Conservation (phyloP, 2,888 invertebrate species). For the Hypercompe scribonia region DNA sequence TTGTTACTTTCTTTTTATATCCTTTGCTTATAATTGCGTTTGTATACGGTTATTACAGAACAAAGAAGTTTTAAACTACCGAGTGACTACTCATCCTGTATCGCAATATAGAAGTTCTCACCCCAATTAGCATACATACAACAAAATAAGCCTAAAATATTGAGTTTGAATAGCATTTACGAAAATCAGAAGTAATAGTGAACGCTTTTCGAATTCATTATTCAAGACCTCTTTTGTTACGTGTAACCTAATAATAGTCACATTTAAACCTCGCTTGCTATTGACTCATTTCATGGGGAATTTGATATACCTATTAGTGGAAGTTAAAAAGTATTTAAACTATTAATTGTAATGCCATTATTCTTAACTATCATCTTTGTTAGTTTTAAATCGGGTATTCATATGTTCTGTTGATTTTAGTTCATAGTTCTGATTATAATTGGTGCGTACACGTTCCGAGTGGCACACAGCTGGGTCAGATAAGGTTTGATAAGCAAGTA, state of each 20-base stretch:
- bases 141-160: too few relatives aligned
- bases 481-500: slow-evolving; percentile 17
- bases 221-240: slow-evolving; percentile 59
- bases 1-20: neutral
- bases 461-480: slow-evolving; percentile 16
- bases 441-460: neutral
- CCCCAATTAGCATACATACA: too few relatives aligned
- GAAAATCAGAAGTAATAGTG: slow-evolving; percentile 93
- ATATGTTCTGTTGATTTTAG: slow-evolving; percentile 12
- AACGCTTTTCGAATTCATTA: slow-evolving; percentile 57
- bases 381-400: neutral
- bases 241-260: slow-evolving; percentile 56
- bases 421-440: neutral
- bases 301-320: slow-evolving; percentile 4
- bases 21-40: neutral
- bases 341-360: neutral
- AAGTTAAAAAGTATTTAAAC: neutral
- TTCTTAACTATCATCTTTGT: neutral
- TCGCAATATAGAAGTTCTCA: too few relatives aligned
- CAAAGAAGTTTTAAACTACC: neutral
- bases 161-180: slow-evolving; percentile 96
- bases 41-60: neutral
- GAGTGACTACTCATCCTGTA: too few relatives aligned
- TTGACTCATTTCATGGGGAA: slow-evolving; percentile 29
- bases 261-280: slow-evolving; percentile 26